Base-by-base conservation (phyloP, 2,113 vertebrate genomes). In the Cyprinodon brontotheroides region DNA sequence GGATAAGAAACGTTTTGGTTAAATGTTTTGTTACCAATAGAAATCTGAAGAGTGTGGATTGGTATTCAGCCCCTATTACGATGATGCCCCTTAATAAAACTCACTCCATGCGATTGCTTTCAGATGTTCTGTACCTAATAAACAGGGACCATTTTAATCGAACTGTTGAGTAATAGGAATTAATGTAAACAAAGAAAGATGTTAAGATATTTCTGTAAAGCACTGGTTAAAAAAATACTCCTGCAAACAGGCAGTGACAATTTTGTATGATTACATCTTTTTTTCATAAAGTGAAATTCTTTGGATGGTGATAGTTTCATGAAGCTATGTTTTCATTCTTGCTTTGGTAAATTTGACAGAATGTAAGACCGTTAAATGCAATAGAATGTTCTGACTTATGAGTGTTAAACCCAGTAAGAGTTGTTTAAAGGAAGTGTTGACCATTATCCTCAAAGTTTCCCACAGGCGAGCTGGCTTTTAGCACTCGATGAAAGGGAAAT, bases 401-500 rank as follows among this genome's bases (percentile, higher is more conserved):
- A 22, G 17, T 37, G 36, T 69, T 41, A 38, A 41, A 65, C 41
- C 64, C n/a, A 65, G 43, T 22, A 73, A 45, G 17, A 77, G 29
- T 64, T 72, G 14, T 79, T 73, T 77, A 37, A 65, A 59, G 3
- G 11, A 43, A 53, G 63, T 79, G 68, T 59, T 39, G 47, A 53
- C 71, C 43, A 50, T 87, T 78, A 61, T 72, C 45, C 57, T 72
- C 8, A 0, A 70, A 75, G 69, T 67, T 65, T 61, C 70, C 39
- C 75, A 67, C 71, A 77, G 78, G 71, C 72, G 71, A 79, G 77
- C 70, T 72, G 66, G 78, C 61, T 85, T 84, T 83, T 87, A 66
- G 37, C 74, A 29, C 72, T 79, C 68, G 63, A 74, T 17, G 47
- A 73, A 68, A 82, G 71, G 57, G 47, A 72, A 84, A 81, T 50